Evolutionary conservation across 2,797 vertebrate species (phyloP), one percentile per base, ranked within the genome.

Genomic region (Anniella stebbinsi): DNA sequence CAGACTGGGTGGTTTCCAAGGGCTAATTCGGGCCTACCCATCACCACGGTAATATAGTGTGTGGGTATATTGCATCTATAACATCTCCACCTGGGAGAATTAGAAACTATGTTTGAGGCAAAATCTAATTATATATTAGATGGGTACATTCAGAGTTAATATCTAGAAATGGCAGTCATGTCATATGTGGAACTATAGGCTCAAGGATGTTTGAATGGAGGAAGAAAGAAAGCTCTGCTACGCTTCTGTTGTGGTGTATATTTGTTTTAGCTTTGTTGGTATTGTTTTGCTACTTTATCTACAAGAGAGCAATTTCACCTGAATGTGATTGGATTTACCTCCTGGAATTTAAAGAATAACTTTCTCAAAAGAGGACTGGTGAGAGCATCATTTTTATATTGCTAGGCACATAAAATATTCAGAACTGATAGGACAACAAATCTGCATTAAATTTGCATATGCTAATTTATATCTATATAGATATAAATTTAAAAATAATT

Each of bases 21-120:
- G 66, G 57, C 76, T 80, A 89, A 76, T 25, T 86, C 82, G 92
- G 36, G 75, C 92, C 76, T 91, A 73, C 69, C 54, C 84, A 54
- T 78, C 48, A 83, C 76, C n/a, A 48, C 4, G 6, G 33, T 87
- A 90, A 76, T 45, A 88, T 25, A 54, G 41, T 89, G 30, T 69
- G 41, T 18, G 18, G 13, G 0, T 93, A 13, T 73, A 88, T 15
- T 80, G 8, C 38, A 8, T 21, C 11, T 86, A 1, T 88, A 80
- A 84, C 86, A 66, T 25, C 9, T 13, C 84, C 87, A 12, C 78
- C 38, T 82, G 2, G 28, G 78, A 48, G 60, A 88, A 1, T 67
- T 63, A 84, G 41, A 91, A 45, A 66, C 51, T 25, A 69, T 82
- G 63, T 93, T 89, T 80, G 69, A 91, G 80, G 82, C 84, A 18